Conservation (phyloP, 2,797 vertebrate species). For the Novumbra hubbsi region DNA sequence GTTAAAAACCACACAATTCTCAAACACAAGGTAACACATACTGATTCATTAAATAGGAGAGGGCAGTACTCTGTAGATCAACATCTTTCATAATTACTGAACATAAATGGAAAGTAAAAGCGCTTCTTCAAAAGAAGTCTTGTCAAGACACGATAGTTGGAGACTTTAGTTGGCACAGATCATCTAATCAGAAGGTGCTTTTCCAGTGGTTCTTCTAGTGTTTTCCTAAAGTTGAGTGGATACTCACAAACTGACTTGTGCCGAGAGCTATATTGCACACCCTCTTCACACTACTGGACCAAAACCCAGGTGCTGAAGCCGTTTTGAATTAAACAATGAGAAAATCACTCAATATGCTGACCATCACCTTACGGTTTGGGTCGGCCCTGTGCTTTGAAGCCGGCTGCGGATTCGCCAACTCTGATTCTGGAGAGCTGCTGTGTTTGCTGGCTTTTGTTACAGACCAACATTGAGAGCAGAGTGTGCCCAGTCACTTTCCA, state of each 20-base stretch:
- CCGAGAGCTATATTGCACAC: neutral
- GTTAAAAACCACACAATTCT: conserved; percentile 41
- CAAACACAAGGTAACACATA: conserved; percentile 32
- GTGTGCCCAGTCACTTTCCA: no score
- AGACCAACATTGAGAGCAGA: no score
- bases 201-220: neutral
- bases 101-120: conserved; percentile 64
- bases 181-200: neutral
- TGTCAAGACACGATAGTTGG: conserved; percentile 20
- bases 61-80: conserved; percentile 27
- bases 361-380: neutral
- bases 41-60: conserved; percentile 62
- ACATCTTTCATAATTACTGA: conserved; percentile 46
- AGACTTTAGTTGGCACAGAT: neutral
- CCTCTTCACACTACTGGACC: neutral
- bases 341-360: neutral
- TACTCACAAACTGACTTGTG: neutral
- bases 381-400: neutral
- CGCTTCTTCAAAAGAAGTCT: conserved; percentile 57
- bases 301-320: conserved; percentile 28
- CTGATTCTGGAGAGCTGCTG: neutral
- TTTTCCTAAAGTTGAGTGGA: neutral
- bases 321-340: neutral
- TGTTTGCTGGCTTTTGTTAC: neutral
- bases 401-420: neutral